Conservation (phyloP, 2,797 vertebrate species). For the Craterocephalus amniculus region DNA sequence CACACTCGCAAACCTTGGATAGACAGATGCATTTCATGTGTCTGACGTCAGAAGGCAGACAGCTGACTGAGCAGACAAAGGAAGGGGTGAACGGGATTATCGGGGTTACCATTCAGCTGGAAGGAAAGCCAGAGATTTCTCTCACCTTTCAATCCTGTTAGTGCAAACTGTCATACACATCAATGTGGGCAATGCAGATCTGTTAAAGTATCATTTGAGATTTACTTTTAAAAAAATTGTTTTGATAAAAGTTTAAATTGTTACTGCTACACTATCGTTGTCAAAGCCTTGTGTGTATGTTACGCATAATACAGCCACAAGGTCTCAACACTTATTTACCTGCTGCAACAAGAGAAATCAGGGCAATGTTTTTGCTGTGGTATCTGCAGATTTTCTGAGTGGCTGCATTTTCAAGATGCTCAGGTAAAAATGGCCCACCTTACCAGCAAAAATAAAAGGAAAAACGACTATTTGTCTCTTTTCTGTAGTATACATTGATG, state of each 20-base stretch:
- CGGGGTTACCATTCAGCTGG: conserved; percentile 49
- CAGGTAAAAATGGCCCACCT: too few species aligned
- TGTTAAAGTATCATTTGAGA: not conserved
- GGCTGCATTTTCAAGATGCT: too few species aligned
- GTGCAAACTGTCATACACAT: conserved; percentile 43
- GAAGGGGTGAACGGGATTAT: conserved; percentile 39
- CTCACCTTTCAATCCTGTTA: conserved; percentile 45
- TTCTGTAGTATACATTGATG: too few species aligned
- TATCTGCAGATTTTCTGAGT: too few species aligned
- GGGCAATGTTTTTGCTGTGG: too few species aligned
- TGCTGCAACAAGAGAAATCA: too few species aligned
- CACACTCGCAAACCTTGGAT: conserved; percentile 22
- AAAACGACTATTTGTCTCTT: too few species aligned
- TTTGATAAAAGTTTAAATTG: not conserved
- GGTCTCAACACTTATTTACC: too few species aligned
- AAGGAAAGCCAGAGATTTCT: conserved; percentile 46
- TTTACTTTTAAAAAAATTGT: not conserved
- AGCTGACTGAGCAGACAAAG: conserved; percentile 56
- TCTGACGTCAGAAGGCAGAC: conserved; percentile 57
- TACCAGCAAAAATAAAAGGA: too few species aligned
- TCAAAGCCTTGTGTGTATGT: not conserved
- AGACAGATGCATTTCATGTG: conserved; percentile 64
- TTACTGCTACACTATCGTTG: not conserved
- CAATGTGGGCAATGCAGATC: conserved; percentile 29
- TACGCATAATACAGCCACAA: not conserved